Conservation (phyloP, 2,888 invertebrate genomes). For the Eristalis intricaria region DNA sequence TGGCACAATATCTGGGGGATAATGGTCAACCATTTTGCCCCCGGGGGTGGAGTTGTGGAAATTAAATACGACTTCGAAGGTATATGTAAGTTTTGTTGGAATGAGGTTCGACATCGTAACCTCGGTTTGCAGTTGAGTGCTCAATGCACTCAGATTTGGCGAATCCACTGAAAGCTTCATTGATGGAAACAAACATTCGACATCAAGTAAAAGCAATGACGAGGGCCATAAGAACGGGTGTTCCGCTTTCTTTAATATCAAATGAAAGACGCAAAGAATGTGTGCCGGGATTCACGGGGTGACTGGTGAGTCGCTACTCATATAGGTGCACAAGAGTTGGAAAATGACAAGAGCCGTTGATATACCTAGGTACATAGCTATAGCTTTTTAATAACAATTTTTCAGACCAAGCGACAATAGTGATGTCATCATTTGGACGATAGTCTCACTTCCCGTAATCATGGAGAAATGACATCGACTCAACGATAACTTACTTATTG, state of each 20-base stretch:
- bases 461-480: no score
- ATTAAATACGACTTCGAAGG: constrained; percentile 6
- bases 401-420: no score
- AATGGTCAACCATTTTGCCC: background rate
- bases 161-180: background rate
- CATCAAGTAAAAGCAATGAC: background rate
- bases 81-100: background rate
- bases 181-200: background rate
- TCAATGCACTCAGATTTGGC: background rate
- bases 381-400: no score
- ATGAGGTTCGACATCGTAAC: background rate
- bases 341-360: no score
- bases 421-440: no score
- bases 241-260: background rate
- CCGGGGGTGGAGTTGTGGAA: background rate
- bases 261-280: background rate
- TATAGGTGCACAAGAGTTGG: no score
- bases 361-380: no score
- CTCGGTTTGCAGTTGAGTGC: background rate
- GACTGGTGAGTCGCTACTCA: no score
- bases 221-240: background rate
- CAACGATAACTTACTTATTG: no score
- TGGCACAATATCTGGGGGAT: background rate
- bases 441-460: no score
- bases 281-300: background rate